phyloP scores from a whole-genome alignment of 2,113 vertebrate species.

The Cavia aperea region DNA sequence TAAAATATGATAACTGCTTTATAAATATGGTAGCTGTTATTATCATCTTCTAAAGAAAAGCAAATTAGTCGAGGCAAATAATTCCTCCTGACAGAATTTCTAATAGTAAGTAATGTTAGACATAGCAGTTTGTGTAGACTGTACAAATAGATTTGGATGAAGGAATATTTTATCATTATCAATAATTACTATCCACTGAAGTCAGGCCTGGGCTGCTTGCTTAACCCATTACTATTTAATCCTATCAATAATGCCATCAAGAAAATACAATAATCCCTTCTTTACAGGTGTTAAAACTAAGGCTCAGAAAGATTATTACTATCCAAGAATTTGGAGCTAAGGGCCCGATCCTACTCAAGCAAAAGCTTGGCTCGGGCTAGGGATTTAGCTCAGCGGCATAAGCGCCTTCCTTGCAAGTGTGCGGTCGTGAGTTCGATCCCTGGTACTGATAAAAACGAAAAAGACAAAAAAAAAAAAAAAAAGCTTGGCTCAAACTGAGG shows the following conservation, averaged over 20 bases:
- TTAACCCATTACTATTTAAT: slow-evolving; percentile 20
- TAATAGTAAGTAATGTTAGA: slow-evolving; percentile 2
- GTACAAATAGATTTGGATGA: background rate
- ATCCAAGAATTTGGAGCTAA: slow-evolving; percentile 26
- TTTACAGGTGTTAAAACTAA: slow-evolving; percentile 43
- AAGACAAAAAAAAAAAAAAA: background rate
- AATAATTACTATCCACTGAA: slow-evolving; percentile 13
- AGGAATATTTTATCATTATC: background rate
- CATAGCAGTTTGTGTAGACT: background rate
- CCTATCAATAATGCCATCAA: slow-evolving; percentile 14
- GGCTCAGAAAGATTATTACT: background rate
- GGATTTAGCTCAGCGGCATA: no score
- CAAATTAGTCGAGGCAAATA: slow-evolving; percentile 20
- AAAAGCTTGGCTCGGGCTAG: slow-evolving; percentile 37
- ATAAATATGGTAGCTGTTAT: background rate
- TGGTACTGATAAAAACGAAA: no score
- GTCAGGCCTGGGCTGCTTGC: background rate
- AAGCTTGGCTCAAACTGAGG: slow-evolving; percentile 37
- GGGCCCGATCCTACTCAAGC: background rate
- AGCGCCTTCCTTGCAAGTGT: no score
- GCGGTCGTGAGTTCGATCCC: no score
- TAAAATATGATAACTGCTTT: background rate
- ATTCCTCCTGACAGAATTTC: slow-evolving; percentile 35
- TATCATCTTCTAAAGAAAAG: background rate
- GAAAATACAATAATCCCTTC: background rate